Base-by-base conservation (phyloP, 2,888 invertebrate species). In the Pyrrhia umbra region DNA sequence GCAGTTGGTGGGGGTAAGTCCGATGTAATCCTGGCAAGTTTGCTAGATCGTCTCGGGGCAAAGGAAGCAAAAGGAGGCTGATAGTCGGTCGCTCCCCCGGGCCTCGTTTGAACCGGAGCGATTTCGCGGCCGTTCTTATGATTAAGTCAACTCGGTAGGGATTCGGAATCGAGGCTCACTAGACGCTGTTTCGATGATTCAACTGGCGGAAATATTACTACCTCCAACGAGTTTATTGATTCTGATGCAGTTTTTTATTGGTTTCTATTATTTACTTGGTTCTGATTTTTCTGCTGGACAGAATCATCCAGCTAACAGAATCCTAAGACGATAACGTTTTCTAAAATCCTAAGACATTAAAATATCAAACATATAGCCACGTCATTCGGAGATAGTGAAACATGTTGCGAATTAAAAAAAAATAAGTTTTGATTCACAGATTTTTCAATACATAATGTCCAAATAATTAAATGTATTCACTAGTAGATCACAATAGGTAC, bases 101-200 rank as follows among this genome's bases (percentile, higher is more conserved):
- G 93, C 67, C 93, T 94, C 92, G 93, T 95, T 94, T 90, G 82
- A 87, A 85, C 85, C 84, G 88, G 85, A 92, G 90, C 93, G 92
- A 92, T 93, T 92, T 92, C 91, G 91, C 92, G 89, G 88, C 85
- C 92, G 90, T 90, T 93, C 92, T 93, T 94, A 94, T 94, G 93
- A 94, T 95, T 94, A 93, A 94, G 91, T 90, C 91, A 87, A 89
- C 84, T 90, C 94, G 90, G 74, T 84, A 80, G 94, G 93, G 94
- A 93, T 83, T 90, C 79, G 76, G 75, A 84, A 83, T 84, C 84
- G 86, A 87, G 84, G 75, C 84, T 73, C 67, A 62, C 71, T 74
- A 69, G 71, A 64, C 65, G 62, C 46, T 63, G 68, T 70, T 62
- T 66, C 75, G 77, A 75, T 79, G 69, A 79, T 79, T 77, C 77